These are phyloP conservation scores for Dendrolimus kikuchii DNA, from an alignment of 1,140 invertebrate species.

Conservation along the genomic window DNA sequence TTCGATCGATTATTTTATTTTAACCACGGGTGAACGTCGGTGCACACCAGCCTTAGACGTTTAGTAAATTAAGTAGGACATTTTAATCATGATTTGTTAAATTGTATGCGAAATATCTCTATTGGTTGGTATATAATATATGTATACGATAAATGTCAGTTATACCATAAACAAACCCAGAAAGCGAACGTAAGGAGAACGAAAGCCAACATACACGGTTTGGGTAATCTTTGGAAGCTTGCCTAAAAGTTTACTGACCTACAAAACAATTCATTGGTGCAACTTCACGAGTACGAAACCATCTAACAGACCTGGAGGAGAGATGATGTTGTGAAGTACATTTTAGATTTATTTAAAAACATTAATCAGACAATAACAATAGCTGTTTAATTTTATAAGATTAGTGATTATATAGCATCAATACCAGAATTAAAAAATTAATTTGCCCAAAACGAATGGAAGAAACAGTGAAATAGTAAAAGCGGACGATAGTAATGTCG, in stretches of 20 bases:
- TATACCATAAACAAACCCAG: slow-evolving; percentile 2
- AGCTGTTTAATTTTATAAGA: not conserved
- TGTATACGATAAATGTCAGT: not conserved
- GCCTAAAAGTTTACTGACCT: slow-evolving; percentile 60
- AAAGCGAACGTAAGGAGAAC: slow-evolving; percentile 20
- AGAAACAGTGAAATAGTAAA: too few species aligned
- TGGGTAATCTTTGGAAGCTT: slow-evolving; percentile 35
- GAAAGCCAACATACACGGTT: slow-evolving; percentile 20
- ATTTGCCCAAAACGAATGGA: too few species aligned
- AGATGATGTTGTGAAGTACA: slow-evolving; percentile 26
- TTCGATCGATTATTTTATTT: too few species aligned
- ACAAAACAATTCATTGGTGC: slow-evolving; percentile 59
- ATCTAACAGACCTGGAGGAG: slow-evolving; percentile 60
- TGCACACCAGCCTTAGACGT: too few species aligned
- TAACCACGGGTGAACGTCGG: too few species aligned
- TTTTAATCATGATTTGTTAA: too few species aligned
- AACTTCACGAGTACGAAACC: slow-evolving; percentile 61
- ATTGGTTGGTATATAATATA: not conserved
- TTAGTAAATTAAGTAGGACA: too few species aligned
- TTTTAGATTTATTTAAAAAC: slow-evolving; percentile 16
- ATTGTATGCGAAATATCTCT: too few species aligned
- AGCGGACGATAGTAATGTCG: too few species aligned
- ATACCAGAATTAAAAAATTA: too few species aligned
- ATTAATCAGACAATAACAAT: slow-evolving; percentile 14
- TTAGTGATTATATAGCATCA: not conserved